phyloP scores from a whole-genome alignment of 2,113 vertebrate genomes.

The Lonchura striata region DNA sequence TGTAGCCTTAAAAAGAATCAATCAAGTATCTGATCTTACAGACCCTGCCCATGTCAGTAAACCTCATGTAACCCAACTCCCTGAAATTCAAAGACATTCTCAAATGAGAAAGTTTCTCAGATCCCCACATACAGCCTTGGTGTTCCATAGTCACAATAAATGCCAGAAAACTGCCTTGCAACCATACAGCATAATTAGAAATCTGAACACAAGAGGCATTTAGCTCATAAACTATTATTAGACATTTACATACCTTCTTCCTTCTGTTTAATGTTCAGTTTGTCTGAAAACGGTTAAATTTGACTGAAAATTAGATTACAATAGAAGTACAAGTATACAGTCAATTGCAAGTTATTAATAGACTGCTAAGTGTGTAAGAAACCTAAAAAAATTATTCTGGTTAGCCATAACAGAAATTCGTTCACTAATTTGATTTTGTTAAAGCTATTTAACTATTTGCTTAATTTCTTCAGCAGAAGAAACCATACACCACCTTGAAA shows the following conservation, averaged over 20 bases:
- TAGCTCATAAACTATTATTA: background rate
- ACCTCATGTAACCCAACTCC: background rate
- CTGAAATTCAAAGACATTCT: background rate
- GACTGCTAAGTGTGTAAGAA: background rate
- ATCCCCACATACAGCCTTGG: background rate
- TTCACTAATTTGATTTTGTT: background rate
- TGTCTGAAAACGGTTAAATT: background rate
- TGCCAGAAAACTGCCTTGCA: background rate
- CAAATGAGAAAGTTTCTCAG: background rate
- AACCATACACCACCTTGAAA: background rate
- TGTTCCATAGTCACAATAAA: background rate
- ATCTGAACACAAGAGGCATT: background rate
- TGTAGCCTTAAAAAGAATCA: background rate
- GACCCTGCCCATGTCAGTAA: background rate
- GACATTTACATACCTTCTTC: background rate
- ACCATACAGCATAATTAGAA: background rate
- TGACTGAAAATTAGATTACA: background rate
- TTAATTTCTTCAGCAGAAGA: background rate
- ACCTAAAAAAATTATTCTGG: background rate
- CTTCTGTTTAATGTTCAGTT: background rate
- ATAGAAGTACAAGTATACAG: background rate
- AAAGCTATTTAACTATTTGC: background rate
- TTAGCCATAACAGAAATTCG: background rate
- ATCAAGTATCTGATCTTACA: background rate
- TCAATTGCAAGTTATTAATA: background rate